Conservation (phyloP, 1,140 invertebrate species). For the Camponotus floridanus region DNA sequence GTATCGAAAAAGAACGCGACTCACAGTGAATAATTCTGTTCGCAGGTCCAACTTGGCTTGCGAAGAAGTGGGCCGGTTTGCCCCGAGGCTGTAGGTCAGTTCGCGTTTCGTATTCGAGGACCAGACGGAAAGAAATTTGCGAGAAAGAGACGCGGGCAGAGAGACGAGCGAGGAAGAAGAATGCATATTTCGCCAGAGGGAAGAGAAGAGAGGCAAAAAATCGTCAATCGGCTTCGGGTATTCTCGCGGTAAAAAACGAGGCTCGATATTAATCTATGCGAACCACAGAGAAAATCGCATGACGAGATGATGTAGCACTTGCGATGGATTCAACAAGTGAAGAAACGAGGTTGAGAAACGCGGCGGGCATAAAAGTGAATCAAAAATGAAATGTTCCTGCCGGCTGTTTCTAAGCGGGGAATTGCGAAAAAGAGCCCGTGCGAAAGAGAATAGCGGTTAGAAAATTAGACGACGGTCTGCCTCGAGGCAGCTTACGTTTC, state of each 20-base stretch:
- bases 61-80: slow-evolving; percentile 67
- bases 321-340: slow-evolving; percentile 37
- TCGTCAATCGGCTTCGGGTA: background rate
- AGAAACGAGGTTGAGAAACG: slow-evolving; percentile 13
- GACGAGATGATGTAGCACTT: background rate
- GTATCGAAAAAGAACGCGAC: background rate
- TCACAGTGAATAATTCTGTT: slow-evolving; percentile 55
- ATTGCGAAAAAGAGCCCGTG: slow-evolving; percentile 27
- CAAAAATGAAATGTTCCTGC: slow-evolving; percentile 36
- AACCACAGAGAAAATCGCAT: slow-evolving; percentile 1
- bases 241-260: background rate
- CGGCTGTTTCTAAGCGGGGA: slow-evolving; percentile 18
- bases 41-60: slow-evolving; percentile 45
- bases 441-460: slow-evolving; percentile 36
- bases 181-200: slow-evolving; percentile 36
- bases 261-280: background rate
- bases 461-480: slow-evolving; percentile 51
- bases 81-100: slow-evolving; percentile 72
- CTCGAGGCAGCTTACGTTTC: slow-evolving; percentile 31
- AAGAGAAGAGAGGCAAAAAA: slow-evolving; percentile 49
- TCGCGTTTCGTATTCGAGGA: slow-evolving; percentile 52
- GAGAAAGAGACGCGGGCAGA: background rate
- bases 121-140: slow-evolving; percentile 39
- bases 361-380: slow-evolving; percentile 15
- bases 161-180: background rate